phyloP scores from a whole-genome alignment of 2,888 invertebrate species.

The Cryptops parisi region DNA sequence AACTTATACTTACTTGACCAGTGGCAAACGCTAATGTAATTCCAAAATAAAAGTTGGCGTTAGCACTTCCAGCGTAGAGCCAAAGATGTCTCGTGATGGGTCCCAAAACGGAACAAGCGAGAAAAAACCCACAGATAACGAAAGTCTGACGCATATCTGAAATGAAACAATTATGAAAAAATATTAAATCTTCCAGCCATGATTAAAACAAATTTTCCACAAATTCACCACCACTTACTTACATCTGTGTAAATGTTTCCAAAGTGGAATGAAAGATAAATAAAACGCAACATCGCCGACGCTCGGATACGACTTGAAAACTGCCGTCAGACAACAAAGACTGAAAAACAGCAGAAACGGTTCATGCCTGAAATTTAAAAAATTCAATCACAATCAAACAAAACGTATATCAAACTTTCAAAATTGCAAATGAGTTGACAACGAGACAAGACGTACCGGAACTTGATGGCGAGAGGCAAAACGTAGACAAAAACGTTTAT shows the following conservation, averaged over 20 bases:
- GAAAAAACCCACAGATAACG: constrained; percentile 75
- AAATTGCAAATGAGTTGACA: not conserved
- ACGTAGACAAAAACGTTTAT: constrained; percentile 87
- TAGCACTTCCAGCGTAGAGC: constrained; percentile 96
- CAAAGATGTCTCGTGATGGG: constrained; percentile 96
- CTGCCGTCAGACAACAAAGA: constrained; percentile 62
- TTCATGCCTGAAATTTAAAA: constrained; percentile 36
- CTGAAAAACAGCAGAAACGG: constrained; percentile 66
- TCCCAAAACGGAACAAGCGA: constrained; percentile 75
- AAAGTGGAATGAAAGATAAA: constrained; percentile 74
- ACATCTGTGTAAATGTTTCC: constrained; percentile 78
- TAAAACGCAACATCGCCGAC: constrained; percentile 90
- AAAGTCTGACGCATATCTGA: constrained; percentile 89
- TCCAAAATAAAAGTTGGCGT: constrained; percentile 99
- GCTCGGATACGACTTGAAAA: constrained; percentile 95
- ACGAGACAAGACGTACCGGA: constrained; percentile 28
- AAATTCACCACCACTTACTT: constrained; percentile 35
- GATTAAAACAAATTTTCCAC: not conserved
- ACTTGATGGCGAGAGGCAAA: constrained; percentile 50
- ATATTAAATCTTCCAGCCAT: not conserved
- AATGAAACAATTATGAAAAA: constrained; percentile 10
- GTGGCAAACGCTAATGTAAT: constrained; percentile 87
- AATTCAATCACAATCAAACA: not conserved
- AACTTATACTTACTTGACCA: constrained; percentile 48
- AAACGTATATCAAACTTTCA: not conserved